Evolutionary conservation across 1,140 invertebrate genomes (phyloP).

Genomic region (Tetramorium alpestre): DNA sequence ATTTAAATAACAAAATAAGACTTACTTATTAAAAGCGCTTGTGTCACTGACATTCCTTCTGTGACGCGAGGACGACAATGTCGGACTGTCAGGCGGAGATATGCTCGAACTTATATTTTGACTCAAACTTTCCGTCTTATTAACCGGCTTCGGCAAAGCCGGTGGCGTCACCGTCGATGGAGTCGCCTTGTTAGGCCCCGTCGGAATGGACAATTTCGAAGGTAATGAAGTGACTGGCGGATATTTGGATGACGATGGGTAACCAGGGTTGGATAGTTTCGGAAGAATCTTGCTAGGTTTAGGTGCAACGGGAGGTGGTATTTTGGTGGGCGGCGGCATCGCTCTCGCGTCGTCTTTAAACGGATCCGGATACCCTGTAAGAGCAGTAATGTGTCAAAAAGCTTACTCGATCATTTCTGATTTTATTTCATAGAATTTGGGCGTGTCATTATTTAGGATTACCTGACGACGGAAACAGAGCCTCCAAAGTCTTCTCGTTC

Average conservation of each 20-base stretch:
- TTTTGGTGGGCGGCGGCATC: conserved; percentile 82
- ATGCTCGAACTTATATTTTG: conserved; percentile 83
- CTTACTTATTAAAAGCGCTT: conserved; percentile 94
- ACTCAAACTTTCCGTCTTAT: conserved; percentile 83
- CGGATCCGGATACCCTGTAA: conserved; percentile 84
- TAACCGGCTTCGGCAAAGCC: conserved; percentile 85
- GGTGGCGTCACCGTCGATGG: conserved; percentile 83
- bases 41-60: conserved; percentile 95
- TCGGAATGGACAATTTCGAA: conserved; percentile 72
- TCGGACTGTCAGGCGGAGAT: conserved; percentile 83
- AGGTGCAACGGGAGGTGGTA: conserved; percentile 81
- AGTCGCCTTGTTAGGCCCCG: conserved; percentile 73
- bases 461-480: conserved; percentile 85
- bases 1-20: neutral
- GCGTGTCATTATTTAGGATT: conserved; percentile 22
- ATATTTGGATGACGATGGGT: conserved; percentile 75
- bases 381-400: conserved; percentile 7
- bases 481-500: conserved; percentile 82
- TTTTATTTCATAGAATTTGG: neutral
- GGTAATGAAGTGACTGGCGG: conserved; percentile 76
- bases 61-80: conserved; percentile 86
- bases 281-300: conserved; percentile 80
- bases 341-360: conserved; percentile 83
- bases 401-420: neutral
- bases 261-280: conserved; percentile 78